Evolutionary conservation across 2,113 vertebrate species (phyloP).

Genomic region (Oncorhynchus nerka): DNA sequence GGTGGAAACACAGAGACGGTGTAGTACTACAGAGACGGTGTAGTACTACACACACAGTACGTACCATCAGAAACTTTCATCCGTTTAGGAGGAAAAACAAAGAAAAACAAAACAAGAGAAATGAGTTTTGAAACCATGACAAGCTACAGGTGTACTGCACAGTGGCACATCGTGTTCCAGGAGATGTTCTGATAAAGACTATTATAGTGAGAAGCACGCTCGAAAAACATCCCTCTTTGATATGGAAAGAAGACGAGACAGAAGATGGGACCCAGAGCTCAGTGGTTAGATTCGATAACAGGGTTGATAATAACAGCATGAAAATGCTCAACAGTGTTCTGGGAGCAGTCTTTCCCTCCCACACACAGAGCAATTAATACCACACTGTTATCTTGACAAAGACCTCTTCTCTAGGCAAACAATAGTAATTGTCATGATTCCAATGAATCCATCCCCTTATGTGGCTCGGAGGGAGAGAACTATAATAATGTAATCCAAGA

Average conservation of each 20-base stretch:
- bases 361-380: slow-evolving; percentile 2
- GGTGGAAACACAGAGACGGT: background rate
- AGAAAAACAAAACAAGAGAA: background rate
- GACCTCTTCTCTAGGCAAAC: background rate
- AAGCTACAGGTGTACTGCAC: background rate
- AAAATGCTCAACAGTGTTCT: background rate
- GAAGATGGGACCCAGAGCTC: background rate
- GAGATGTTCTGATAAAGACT: background rate
- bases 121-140: background rate
- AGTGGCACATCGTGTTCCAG: background rate
- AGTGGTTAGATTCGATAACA: background rate
- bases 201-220: background rate
- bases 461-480: background rate
- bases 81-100: slow-evolving; percentile 11
- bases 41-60: slow-evolving; percentile 18
- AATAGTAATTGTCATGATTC: background rate
- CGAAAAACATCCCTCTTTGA: background rate
- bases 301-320: background rate
- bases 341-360: slow-evolving; percentile 2
- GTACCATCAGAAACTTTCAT: slow-evolving; percentile 85
- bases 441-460: background rate
- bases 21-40: background rate
- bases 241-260: background rate
- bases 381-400: background rate
- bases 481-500: background rate